These are phyloP conservation scores for Petroica traversi DNA, from an alignment of 2,113 vertebrate species.

Conservation along the genomic window DNA sequence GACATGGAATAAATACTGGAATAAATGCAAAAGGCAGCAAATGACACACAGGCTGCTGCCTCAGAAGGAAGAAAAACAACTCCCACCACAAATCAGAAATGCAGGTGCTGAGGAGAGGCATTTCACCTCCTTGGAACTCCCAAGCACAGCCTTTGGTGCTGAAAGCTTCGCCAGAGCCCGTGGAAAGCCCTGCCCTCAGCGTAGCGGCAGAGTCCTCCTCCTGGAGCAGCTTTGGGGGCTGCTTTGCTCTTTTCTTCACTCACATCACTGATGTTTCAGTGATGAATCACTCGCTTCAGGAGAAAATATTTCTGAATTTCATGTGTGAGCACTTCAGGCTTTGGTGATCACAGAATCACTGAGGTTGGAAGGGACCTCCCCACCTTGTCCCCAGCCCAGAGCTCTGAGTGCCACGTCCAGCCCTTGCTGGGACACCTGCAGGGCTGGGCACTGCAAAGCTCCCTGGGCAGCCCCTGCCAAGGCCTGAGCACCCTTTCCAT, in stretches of 20 bases:
- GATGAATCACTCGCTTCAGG: neutral
- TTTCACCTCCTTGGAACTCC: fast-evolving
- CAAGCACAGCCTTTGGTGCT: fast-evolving
- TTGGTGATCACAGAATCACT: too few species aligned
- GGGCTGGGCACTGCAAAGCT: neutral
- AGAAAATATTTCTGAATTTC: neutral
- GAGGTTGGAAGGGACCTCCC: neutral
- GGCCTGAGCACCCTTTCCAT: neutral
- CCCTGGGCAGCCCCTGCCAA: neutral
- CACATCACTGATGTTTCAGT: fast-evolving
- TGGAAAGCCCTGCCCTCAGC: neutral
- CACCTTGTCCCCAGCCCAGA: neutral
- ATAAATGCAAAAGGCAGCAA: neutral
- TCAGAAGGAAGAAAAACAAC: fast-evolving
- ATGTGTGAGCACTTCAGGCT: fast-evolving
- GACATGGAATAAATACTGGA: fast-evolving
- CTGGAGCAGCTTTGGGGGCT: neutral
- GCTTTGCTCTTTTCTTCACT: neutral
- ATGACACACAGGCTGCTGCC: fast-evolving
- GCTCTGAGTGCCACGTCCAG: neutral
- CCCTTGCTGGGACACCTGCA: neutral
- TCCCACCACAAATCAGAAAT: fast-evolving
- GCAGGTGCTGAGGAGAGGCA: neutral
- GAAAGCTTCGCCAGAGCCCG: neutral
- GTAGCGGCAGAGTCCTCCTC: fast-evolving